Conservation (phyloP, 2,888 invertebrate genomes). For the Drosophila hamatofila region DNA sequence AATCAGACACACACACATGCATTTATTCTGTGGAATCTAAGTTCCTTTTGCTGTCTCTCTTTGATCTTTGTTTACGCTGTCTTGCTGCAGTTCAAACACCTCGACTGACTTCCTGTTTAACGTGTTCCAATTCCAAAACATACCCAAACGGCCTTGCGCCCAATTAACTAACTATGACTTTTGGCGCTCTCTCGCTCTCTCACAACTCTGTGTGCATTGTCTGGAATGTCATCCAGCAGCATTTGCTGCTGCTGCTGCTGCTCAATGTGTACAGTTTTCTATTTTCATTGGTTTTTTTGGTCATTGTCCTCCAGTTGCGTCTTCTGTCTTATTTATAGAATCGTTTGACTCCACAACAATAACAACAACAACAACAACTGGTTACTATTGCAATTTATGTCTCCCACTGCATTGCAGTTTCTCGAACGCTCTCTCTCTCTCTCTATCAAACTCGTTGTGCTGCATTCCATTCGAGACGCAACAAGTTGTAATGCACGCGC, state of each 20-base stretch:
- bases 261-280: constrained; percentile 57
- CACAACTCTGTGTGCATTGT: constrained; percentile 21
- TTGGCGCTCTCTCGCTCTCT: constrained; percentile 21
- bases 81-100: constrained; percentile 59
- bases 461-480: constrained; percentile 64
- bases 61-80: constrained; percentile 6
- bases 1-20: constrained; percentile 1
- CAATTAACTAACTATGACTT: constrained; percentile 59
- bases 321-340: constrained; percentile 59
- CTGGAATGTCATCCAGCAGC: constrained; percentile 59
- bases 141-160: constrained; percentile 72
- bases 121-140: constrained; percentile 64
- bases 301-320: constrained; percentile 63
- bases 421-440: constrained; percentile 13
- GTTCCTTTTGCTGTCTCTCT: constrained; percentile 21
- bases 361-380: constrained; percentile 41
- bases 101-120: constrained; percentile 55
- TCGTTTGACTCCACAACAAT: constrained; percentile 36
- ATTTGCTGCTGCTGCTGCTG: constrained; percentile 32
- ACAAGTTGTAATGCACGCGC: constrained; percentile 54
- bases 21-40: constrained; percentile 4
- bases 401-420: constrained; percentile 38
- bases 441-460: constrained; percentile 68
- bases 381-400: constrained; percentile 63
- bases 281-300: constrained; percentile 50